These are phyloP conservation scores for Drosophila guanche DNA, from an alignment of 1,140 invertebrate genomes.

Conservation along the genomic window DNA sequence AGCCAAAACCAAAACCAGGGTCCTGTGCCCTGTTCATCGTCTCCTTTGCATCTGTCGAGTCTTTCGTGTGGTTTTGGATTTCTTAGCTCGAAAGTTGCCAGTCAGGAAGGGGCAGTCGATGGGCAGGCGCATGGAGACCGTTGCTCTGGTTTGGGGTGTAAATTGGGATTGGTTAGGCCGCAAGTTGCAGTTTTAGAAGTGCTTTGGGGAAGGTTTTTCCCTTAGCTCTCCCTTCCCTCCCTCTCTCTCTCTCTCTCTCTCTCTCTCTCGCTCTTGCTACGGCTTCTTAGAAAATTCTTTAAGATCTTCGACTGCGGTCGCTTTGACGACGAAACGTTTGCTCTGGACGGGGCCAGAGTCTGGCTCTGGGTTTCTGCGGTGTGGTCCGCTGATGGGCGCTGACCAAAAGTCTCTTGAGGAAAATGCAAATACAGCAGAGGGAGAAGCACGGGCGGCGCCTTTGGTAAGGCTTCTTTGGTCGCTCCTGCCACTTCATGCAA, in stretches of 20 bases:
- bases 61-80: constrained; percentile 82
- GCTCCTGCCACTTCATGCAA: constrained; percentile 55
- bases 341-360: background rate
- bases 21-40: constrained; percentile 16
- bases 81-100: constrained; percentile 72
- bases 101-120: constrained; percentile 21
- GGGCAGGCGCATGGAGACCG: background rate
- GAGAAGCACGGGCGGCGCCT: constrained; percentile 43
- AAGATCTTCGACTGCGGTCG: constrained; percentile 82
- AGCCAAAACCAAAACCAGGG: constrained; percentile 43
- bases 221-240: constrained; percentile 18
- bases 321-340: constrained; percentile 67
- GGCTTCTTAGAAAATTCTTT: constrained; percentile 78
- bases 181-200: constrained; percentile 71
- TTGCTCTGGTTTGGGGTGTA: background rate
- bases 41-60: constrained; percentile 74
- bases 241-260: background rate
- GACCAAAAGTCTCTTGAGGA: constrained; percentile 33
- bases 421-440: constrained; percentile 66
- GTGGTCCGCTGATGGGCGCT: constrained; percentile 23
- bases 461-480: constrained; percentile 1
- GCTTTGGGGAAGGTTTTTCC: constrained; percentile 50
- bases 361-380: background rate
- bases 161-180: constrained; percentile 47
- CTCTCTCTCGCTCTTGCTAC: background rate